Evolutionary conservation across 2,797 vertebrate species (phyloP), one percentile per base, ranked within the genome.

Genomic region (Myripristis jacobus): DNA sequence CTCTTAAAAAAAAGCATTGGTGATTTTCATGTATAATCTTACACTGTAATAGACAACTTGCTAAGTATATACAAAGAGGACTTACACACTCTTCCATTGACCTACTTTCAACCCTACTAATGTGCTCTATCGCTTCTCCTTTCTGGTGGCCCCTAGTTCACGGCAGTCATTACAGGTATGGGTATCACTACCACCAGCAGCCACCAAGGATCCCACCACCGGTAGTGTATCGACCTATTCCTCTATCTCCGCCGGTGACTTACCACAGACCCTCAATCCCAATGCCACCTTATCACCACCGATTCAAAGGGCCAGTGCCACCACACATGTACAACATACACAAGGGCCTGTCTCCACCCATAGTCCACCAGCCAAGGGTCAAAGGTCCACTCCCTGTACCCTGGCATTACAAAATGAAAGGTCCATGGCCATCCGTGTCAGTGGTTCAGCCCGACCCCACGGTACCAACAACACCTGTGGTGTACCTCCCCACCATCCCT

Each of bases 101-200:
- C 27, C 56, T 50, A 21, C 81, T 80, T 88, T 58, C 78, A 80
- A 73, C 76, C n/a, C 71, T 84, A 86, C 86, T 93, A 90, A 94
- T 92, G 85, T 89, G 88, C 72, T 91, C 66, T 86, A 84, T 81
- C 83, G 83, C 88, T 90, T 93, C 77, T 92, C 87, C 90, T 90
- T 89, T 81, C 85, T 92, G 90, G 86, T 89, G 91, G 90, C 83
- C 70, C 73, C 51, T 92, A 92, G 94, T 92, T 81, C 90, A 92
- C 86, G 90, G 91, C 85, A 90, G 89, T 92, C 89, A 93, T 83
- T 94, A 92, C 89, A 91, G 89, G 67, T 93, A 94, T 92, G 90
- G 92, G 88, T 93, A 90, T 89, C 91, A 88, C 83, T 91, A 91
- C 89, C 92, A 86, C 83, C 92, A 91, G 90, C 90, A 92, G 87